Base-by-base conservation (phyloP, 92 coral and sea anemone species). In the Meandrina meandrites region DNA sequence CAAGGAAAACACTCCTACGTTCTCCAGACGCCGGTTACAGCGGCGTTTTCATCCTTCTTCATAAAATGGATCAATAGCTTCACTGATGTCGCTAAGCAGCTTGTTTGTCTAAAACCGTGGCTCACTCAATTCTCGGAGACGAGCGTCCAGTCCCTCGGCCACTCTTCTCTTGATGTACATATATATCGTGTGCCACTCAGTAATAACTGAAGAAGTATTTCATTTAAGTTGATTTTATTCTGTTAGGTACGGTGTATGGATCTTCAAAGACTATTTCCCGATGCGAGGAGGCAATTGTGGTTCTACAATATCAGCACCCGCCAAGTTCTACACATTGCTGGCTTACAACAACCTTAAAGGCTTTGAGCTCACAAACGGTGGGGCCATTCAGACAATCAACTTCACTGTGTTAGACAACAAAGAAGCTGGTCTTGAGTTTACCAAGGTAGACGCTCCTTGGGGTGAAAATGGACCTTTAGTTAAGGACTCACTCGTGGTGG, bases 331-430 rank as follows among this genome's bases (percentile, higher is more conserved):
- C 80, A 86, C 93, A 60, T 81, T 96, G 50, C 71, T 90, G 27
- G 98, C 98, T 2, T 96, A 96, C 89, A 94, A 94, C 84, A 96
- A 96, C 88, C 92, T 96, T 62, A 93, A 94, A 80, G 98, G 98
- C 10, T 93, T 93, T 78, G 98, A 96, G 66, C 79, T 89, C 1
- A 93, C 94, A 45, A 90, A 90, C 36, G 91, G 90, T 16, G 98
- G 98, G 42, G 93, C 95, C 13, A 89, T 96, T 16, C 93, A 94
- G 80, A 90, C 93, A n/a, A 87, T 96, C 36, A 88, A 96, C 83
- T 96, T 93, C 75, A 85, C 93, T 9, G 74, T 92, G 42, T 70
- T 96, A 77, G 97, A 94, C 86, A 96, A 96, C 88, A 89, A 83
- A 64, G 93, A 94, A 37, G 97, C 98, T 51, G 98, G 98, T 8